Base-by-base conservation (phyloP, 1,140 invertebrate genomes). In the Conus betulinus region DNA sequence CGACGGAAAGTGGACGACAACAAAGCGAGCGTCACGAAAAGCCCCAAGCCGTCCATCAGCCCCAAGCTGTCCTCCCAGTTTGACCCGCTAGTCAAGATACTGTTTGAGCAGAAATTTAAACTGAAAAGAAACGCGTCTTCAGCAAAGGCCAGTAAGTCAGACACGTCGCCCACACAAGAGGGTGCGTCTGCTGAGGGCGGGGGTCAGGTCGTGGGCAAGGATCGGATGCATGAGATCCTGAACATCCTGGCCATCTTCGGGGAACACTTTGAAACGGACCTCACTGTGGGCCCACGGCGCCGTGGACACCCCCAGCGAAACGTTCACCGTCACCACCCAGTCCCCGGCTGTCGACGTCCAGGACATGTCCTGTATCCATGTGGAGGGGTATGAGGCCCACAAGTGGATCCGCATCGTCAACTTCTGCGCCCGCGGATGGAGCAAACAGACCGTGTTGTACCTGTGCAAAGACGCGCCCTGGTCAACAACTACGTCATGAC, bases 401-500 rank as follows among this genome's bases (percentile, higher is more conserved):
- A 71, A 57, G n/a, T 90, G 87, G 87, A 51, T 90, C 39, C 7
- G 15, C 3, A 60, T 91, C 81, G 89, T 92, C 27, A 89, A 83
- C 51, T 11, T 7, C 3, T 92, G 91, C 76, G 90, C 91, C 13
- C 13, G 5, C 4, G 17, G 78, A 10, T 89, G 88, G 53, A n/a
- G 8, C 20, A 84, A 89, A 57, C 4, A 85, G 8, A 76, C 82
- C 20, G 87, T 86, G 10, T 8, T 74, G 23, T 3, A 5, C 20
- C 81, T 84, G 67, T 91, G 90, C 85, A 63, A 89, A 39, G 10
- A 55, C 55, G 84, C 52, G 84, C 52, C 8, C 13, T 83, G 10
- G 63, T 81, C n/a, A 81, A 89, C 78, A 53, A 89, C 17, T 91
- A 91, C 51, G 89, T 92, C n/a, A 67, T 93, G 15, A 57, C 84